Evolutionary conservation across 2,888 invertebrate species (phyloP), one percentile per base, ranked within the genome.

Genomic region (Carabus problematicus): DNA sequence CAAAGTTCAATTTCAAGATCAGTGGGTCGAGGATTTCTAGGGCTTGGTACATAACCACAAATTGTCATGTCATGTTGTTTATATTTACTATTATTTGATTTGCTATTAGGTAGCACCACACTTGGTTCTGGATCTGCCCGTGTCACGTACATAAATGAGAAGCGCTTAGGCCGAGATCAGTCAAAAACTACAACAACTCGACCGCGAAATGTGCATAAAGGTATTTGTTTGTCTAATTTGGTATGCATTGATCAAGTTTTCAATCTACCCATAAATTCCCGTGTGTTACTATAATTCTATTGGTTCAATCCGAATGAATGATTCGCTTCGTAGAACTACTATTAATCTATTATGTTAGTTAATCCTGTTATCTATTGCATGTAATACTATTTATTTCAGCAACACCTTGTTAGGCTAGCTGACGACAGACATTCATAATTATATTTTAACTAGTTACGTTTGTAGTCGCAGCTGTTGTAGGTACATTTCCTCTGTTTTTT

Each of bases 181-280:
- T 73, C 67, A 52, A 78, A 77, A 70, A 72, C 74, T 55, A 75
- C 75, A 58, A 79, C 78, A 61, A 78, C 77, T 18, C 74, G 82
- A 68, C 81, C 82, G 45, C 76, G 82, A 76, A 81, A 82, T 75
- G 74, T 76, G 42, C 81, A 82, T 74, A 82, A 81, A 82, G 82
- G 82, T 82, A 79, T 61, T 11, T 41, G 12, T 63, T n/a, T n/a
- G n/a, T n/a, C n/a, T n/a, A n/a, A n/a, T n/a, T n/a, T n/a, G n/a
- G 70, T 70, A 54, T 72, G 42, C 64, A 72, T 52, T 70, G 72
- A 70, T n/a, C n/a, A n/a, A n/a, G n/a, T 72, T 29, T 29, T 29
- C 29, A 29, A 29, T 29, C 3, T 3, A 29, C 29, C 2, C 29
- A 29, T 29, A 29, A 29, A 29, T n/a, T n/a, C 2, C 29, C 3